These are phyloP conservation scores for Sinosuthora webbiana DNA, from an alignment of 2,113 vertebrate species.

Conservation along the genomic window DNA sequence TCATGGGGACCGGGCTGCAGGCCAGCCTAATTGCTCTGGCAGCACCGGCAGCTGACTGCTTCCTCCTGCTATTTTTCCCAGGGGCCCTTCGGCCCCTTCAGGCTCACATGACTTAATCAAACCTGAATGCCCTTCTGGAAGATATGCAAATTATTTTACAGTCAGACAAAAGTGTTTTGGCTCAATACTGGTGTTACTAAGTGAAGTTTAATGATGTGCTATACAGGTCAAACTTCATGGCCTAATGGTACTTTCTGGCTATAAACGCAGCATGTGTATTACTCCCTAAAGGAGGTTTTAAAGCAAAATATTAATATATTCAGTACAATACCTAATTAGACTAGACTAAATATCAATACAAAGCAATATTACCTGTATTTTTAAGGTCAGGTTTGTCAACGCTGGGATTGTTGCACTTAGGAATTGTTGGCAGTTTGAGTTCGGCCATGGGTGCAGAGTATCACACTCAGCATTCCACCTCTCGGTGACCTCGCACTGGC, in stretches of 20 bases:
- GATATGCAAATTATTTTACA: conserved; percentile 65
- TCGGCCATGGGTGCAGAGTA: accelerated
- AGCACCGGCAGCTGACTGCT: conserved; percentile 12
- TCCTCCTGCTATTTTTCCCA: conserved; percentile 62
- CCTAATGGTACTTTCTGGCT: conserved; percentile 5
- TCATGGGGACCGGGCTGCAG: conserved; percentile 33
- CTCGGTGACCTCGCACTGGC: neutral
- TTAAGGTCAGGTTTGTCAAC: neutral
- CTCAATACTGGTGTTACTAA: conserved; percentile 46
- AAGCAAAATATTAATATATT: neutral
- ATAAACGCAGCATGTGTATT: neutral
- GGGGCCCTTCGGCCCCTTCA: conserved; percentile 48
- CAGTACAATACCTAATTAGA: neutral
- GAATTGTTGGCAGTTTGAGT: neutral
- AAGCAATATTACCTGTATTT: neutral
- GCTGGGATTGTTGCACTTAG: neutral
- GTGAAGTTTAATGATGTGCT: conserved; percentile 65
- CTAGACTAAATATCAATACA: neutral
- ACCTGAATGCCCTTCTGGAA: conserved; percentile 61
- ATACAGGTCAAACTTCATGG: conserved; percentile 29
- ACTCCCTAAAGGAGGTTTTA: neutral
- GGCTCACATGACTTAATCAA: conserved; percentile 59
- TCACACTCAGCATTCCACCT: neutral
- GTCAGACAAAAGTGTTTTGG: conserved; percentile 48
- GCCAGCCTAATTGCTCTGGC: conserved; percentile 67